Evolutionary conservation across 2,113 vertebrate genomes (phyloP).

Genomic region (Erythrolamprus reginae): DNA sequence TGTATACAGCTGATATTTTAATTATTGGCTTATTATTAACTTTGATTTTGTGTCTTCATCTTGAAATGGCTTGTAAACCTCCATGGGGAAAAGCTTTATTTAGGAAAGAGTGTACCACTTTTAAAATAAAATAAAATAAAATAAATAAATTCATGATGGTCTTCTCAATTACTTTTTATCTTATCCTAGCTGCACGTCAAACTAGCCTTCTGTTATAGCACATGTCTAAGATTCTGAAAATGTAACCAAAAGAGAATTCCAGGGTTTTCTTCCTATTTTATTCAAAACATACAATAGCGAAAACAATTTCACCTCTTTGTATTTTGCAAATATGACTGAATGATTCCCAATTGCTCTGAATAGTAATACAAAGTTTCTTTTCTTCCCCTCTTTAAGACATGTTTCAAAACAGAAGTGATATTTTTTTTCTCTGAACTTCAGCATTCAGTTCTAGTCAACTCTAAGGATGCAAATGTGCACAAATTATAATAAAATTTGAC

Average conservation of each 20-base stretch:
- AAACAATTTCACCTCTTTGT: background rate
- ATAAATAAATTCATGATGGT: background rate
- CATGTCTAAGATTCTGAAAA: background rate
- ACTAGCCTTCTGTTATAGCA: background rate
- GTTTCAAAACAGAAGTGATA: background rate
- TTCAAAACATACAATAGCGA: background rate
- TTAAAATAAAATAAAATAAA: background rate
- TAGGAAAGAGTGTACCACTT: background rate
- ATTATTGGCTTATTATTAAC: background rate
- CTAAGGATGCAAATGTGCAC: background rate
- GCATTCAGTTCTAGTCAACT: background rate
- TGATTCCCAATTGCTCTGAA: background rate
- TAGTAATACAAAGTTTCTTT: background rate
- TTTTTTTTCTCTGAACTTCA: background rate
- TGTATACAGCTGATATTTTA: background rate
- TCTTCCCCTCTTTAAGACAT: background rate
- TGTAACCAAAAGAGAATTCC: background rate
- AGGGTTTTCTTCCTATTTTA: background rate
- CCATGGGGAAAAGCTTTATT: background rate
- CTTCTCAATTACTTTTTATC: background rate
- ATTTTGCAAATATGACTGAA: background rate
- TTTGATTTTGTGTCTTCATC: background rate
- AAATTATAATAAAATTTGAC: background rate
- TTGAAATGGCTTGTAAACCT: background rate
- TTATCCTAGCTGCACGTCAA: background rate